phyloP scores from a whole-genome alignment of 2,888 invertebrate genomes.

The Agrotis ipsilon region DNA sequence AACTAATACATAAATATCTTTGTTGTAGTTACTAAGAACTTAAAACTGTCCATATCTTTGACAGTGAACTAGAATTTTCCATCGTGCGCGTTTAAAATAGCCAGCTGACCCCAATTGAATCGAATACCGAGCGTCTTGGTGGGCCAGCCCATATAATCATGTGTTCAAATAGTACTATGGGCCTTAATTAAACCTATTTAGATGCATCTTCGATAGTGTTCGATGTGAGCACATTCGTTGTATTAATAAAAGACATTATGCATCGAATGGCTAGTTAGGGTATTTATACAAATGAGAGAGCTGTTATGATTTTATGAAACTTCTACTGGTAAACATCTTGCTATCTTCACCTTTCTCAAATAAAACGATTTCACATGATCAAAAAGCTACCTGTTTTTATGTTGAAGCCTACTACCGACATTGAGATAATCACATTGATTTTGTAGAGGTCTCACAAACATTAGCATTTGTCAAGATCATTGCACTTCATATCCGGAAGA shows the following conservation, averaged over 20 bases:
- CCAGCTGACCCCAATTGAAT: constrained; percentile 57
- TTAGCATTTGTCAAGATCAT: constrained; percentile 17
- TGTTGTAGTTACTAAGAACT: constrained; percentile 13
- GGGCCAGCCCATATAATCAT: constrained; percentile 37
- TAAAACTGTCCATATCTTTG: constrained; percentile 28
- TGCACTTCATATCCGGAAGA: constrained; percentile 5
- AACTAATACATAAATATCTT: background rate
- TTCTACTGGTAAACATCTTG: background rate
- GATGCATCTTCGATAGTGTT: constrained; percentile 28
- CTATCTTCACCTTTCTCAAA: too few relatives aligned
- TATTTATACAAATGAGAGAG: background rate
- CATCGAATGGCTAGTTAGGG: background rate
- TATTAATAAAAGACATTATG: constrained; percentile 6
- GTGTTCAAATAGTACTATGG: constrained; percentile 47
- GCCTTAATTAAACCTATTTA: constrained; percentile 52
- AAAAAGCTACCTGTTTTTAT: background rate
- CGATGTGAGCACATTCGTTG: constrained; percentile 2
- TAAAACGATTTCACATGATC: background rate
- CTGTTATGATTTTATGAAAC: background rate
- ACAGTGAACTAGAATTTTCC: constrained; percentile 61
- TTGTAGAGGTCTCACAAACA: background rate
- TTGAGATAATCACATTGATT: background rate
- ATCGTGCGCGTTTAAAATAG: constrained; percentile 51
- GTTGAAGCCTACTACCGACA: background rate
- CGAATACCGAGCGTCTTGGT: constrained; percentile 43